Evolutionary conservation across 2,797 vertebrate species (phyloP).

Genomic region (Hydrophis major): DNA sequence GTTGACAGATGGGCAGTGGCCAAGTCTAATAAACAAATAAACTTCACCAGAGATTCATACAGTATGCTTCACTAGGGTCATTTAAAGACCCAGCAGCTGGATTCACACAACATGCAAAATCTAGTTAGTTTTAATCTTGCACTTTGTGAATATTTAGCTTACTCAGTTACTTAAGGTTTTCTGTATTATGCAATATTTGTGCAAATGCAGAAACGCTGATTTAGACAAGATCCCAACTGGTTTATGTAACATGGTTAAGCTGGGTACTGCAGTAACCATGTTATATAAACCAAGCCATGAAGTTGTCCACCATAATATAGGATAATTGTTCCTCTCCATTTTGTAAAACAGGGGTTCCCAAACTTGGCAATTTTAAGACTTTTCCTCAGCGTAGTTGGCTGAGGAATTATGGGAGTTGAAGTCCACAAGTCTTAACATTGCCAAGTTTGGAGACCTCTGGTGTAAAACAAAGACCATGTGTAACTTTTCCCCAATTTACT

Average conservation of each 20-base stretch:
- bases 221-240: not conserved
- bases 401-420: too few relatives aligned
- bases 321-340: not conserved
- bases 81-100: not conserved
- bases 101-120: not conserved
- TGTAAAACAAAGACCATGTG: not conserved
- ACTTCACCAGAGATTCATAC: not conserved
- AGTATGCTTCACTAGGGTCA: not conserved
- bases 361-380: too few relatives aligned
- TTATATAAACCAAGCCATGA: not conserved
- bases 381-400: too few relatives aligned
- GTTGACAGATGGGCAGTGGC: not conserved
- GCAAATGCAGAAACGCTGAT: not conserved
- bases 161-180: not conserved
- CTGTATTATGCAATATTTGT: not conserved
- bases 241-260: not conserved
- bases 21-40: not conserved
- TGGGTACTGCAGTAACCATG: not conserved
- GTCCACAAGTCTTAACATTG: too few relatives aligned
- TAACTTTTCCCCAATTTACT: not conserved
- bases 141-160: not conserved
- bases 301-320: not conserved
- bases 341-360: not conserved
- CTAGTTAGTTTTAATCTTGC: not conserved
- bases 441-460: too few relatives aligned